Base-by-base conservation (phyloP, 30 jellyfish, hydroid and myxozoan genomes). In the Aurelia aurita region DNA sequence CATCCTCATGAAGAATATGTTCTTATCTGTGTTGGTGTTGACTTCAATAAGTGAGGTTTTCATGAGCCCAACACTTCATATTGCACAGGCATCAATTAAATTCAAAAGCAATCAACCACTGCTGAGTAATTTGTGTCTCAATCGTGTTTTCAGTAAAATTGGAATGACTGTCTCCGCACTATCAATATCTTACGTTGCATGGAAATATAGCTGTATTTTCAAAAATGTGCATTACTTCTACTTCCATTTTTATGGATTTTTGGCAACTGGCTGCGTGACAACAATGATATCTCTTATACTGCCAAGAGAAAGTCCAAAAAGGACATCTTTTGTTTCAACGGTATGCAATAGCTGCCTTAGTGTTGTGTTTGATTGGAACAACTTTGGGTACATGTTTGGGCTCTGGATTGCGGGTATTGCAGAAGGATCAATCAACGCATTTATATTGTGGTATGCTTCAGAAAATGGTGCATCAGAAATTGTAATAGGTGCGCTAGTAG, bases 241-340 rank as follows among this genome's bases (percentile, higher is more conserved):
- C 84, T 87, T 87, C 58, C 90, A 87, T 68, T 87, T 87, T 55
- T 87, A 87, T 44, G 96, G 90, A 9, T 87, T 87, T 45, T 47
- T 87, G 39, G 87, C 90, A 13, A 77, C 82, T 68, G 96, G 96
- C 27, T 69, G 96, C 64, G 32, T 70, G 49, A 69, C 87, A 8
- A 85, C 84, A 10, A 11, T 87, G 69, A 66, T 58, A 20, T 61
- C 96, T 34, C 47, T 87, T 12, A 25, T 69, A 21, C 87, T 87
- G 19, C 96, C 96, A 26, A 6, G 80, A 16, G 79, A 53, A 45
- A 29, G 43, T 67, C 84, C 82, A 18, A 59, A 51, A 6, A 87
- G 70, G 34, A 76, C 80, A 51, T 75, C 90, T 0, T 77, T 68
- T 53, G 39, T 69, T 45, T 20, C 59, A 43, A 11, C 54, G 77